Conservation (phyloP, 2,888 invertebrate genomes). For the Alloplasta piceator region DNA sequence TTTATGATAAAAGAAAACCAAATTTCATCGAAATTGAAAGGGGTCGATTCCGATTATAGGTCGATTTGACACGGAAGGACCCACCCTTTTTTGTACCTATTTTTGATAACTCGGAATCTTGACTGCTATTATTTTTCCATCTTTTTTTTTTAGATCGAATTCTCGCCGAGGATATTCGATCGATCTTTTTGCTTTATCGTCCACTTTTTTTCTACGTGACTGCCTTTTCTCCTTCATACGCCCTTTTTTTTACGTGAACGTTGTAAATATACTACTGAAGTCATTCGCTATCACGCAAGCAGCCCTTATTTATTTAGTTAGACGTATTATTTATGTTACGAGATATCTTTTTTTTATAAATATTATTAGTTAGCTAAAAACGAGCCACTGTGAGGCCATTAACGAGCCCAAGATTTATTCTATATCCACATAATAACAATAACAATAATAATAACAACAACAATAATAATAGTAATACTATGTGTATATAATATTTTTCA, state of each 20-base stretch:
- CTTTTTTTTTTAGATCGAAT: not conserved
- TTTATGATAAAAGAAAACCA: too few species aligned
- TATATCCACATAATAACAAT: not conserved
- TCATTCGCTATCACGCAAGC: constrained; percentile 57
- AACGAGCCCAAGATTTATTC: constrained; percentile 8
- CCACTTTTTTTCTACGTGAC: not conserved
- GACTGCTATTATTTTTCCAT: constrained; percentile 13
- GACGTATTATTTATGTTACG: constrained; percentile 74
- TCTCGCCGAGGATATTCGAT: constrained; percentile 18
- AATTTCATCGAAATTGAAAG: too few species aligned
- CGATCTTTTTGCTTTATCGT: constrained; percentile 4
- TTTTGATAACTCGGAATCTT: constrained; percentile 14
- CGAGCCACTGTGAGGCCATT: constrained; percentile 24
- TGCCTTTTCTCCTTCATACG: constrained; percentile 45
- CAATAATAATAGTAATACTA: not conserved
- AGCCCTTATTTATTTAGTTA: constrained; percentile 77
- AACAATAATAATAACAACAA: not conserved
- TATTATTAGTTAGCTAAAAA: constrained; percentile 6
- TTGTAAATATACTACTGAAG: constrained; percentile 66
- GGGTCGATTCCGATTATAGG: too few species aligned
- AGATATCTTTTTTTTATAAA: constrained; percentile 20
- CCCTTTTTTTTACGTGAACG: constrained; percentile 66
- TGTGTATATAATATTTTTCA: constrained; percentile 9
- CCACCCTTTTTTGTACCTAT: not conserved
- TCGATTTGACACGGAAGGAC: too few species aligned